Conservation (phyloP, 2,888 invertebrate species). For the Bombyx huttoni region DNA sequence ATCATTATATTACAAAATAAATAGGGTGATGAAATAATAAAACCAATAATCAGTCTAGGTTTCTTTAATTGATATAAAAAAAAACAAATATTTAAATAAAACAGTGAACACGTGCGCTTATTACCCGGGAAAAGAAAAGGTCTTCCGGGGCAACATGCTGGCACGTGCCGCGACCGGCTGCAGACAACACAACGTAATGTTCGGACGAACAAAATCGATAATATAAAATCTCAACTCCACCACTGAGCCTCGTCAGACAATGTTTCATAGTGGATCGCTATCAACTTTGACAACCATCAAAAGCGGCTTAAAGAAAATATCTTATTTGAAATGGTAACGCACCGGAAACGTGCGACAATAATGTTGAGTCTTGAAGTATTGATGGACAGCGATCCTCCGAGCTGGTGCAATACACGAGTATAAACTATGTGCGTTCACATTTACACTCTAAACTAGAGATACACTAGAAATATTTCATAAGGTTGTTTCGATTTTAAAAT, state of each 20-base stretch:
- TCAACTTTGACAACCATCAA: neutral
- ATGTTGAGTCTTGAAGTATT: too few species aligned
- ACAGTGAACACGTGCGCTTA: constrained; percentile 61
- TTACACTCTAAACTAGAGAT: constrained; percentile 37
- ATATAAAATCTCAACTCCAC: constrained; percentile 8
- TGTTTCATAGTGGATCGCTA: neutral
- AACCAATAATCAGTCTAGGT: constrained; percentile 54
- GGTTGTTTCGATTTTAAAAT: constrained; percentile 42
- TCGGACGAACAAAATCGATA: neutral
- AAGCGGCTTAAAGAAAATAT: neutral
- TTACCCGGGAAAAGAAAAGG: constrained; percentile 67
- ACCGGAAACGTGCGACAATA: too few species aligned
- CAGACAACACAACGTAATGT: constrained; percentile 12
- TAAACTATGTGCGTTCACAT: constrained; percentile 55
- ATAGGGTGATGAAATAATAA: constrained; percentile 12
- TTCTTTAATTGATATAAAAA: constrained; percentile 65
- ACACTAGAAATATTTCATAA: constrained; percentile 27
- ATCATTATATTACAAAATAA: neutral
- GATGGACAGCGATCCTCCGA: neutral
- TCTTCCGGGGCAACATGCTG: constrained; percentile 70
- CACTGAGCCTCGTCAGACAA: constrained; percentile 25
- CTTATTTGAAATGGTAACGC: too few species aligned
- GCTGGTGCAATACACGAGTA: constrained; percentile 38
- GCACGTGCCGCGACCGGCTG: constrained; percentile 26
- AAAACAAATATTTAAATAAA: constrained; percentile 61